Evolutionary conservation across 2,888 invertebrate species (phyloP).

Genomic region (Drosophila sordidula): DNA sequence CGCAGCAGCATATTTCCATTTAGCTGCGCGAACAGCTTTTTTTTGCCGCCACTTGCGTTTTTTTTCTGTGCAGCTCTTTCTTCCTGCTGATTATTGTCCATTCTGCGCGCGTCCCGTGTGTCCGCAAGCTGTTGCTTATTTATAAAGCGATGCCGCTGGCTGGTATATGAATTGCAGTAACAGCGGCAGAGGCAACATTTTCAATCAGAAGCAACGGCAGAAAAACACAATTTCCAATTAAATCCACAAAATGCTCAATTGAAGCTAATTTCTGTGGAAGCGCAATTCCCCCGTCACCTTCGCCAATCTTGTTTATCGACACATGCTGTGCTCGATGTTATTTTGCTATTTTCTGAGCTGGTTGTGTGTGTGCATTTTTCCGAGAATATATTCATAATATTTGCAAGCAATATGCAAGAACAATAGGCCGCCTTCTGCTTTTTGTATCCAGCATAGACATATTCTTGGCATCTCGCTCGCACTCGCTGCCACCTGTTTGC

Average conservation of each 20-base stretch:
- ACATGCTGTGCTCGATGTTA: conserved; percentile 11
- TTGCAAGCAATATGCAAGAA: conserved; percentile 37
- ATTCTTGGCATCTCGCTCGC: conserved; percentile 4
- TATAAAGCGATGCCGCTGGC: conserved; percentile 56
- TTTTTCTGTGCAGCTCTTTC: conserved; percentile 20
- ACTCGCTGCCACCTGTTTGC: conserved; percentile 62
- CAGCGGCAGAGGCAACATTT: conserved; percentile 6
- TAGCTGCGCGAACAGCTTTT: conserved; percentile 68
- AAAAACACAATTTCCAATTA: conserved; percentile 62
- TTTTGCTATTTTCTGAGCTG: conserved; percentile 13
- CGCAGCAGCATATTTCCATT: conserved; percentile 57
- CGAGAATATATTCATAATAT: conserved; percentile 60
- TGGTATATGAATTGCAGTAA: conserved; percentile 37
- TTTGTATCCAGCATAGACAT: conserved; percentile 18
- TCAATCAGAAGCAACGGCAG: conserved; percentile 51
- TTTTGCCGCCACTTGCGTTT: conserved; percentile 49
- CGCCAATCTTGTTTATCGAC: conserved; percentile 21
- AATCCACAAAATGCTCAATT: conserved; percentile 72
- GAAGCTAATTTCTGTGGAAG: conserved; percentile 68
- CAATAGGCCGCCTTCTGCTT: conserved; percentile 1
- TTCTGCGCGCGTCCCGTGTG: conserved; percentile 11
- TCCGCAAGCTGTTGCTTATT: conserved; percentile 52
- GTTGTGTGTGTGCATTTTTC: conserved; percentile 48
- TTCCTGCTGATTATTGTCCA: conserved; percentile 29
- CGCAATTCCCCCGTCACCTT: neutral